phyloP scores from a whole-genome alignment of 2,888 invertebrate species.

The Polydrusus cervinus region DNA sequence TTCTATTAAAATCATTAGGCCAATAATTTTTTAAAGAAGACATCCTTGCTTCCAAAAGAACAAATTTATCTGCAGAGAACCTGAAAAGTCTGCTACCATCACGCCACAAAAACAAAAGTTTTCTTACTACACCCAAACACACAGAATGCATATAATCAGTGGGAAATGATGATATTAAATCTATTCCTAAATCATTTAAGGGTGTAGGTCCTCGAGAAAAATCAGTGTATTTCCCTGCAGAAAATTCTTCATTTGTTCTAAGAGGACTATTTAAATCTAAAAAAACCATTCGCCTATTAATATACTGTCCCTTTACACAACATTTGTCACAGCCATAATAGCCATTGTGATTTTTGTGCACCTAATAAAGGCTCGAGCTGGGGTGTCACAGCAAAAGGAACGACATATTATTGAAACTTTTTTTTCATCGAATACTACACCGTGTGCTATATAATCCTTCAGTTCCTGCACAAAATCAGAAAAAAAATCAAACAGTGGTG shows the following conservation, averaged over 20 bases:
- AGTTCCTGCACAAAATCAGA: too few relatives aligned
- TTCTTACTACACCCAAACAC: slow-evolving; percentile 55
- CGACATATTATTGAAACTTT: background rate
- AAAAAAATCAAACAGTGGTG: too few relatives aligned
- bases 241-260: slow-evolving; percentile 52
- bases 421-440: too few relatives aligned
- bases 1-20: slow-evolving; percentile 52
- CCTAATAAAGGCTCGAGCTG: slow-evolving; percentile 40
- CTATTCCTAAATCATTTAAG: slow-evolving; percentile 48
- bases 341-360: slow-evolving; percentile 52
- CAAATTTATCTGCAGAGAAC: slow-evolving; percentile 12
- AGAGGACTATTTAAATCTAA: slow-evolving; percentile 53
- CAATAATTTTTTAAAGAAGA: slow-evolving; percentile 26
- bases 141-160: slow-evolving; percentile 59
- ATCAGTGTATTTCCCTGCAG: slow-evolving; percentile 41
- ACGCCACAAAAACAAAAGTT: slow-evolving; percentile 48
- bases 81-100: slow-evolving; percentile 13
- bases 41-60: slow-evolving; percentile 26
- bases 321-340: slow-evolving; percentile 58
- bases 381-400: slow-evolving; percentile 25
- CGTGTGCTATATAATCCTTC: too few relatives aligned
- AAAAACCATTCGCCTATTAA: slow-evolving; percentile 56
- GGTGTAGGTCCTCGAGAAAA: slow-evolving; percentile 55
- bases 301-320: slow-evolving; percentile 52
- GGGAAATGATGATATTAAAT: slow-evolving; percentile 52